Conservation (phyloP, 2,888 invertebrate genomes). For the Pollenia griseotomentosa region DNA sequence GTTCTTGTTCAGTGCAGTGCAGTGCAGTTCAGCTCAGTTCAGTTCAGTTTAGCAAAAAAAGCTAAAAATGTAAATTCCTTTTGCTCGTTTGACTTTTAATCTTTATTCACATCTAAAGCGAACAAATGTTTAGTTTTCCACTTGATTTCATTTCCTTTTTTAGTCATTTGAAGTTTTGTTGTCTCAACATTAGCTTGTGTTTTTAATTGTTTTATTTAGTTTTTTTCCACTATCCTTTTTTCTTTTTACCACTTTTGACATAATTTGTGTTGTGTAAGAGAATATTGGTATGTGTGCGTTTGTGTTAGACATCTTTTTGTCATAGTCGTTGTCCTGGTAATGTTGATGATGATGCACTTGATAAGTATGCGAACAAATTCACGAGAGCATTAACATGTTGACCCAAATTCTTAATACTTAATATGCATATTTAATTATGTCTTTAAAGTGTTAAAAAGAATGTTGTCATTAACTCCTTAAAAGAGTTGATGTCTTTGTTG, state of each 20-base stretch:
- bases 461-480: slow-evolving; percentile 5
- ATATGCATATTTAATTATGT: slow-evolving; percentile 46
- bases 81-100: slow-evolving; percentile 24
- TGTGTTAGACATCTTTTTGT: slow-evolving; percentile 20
- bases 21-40: too few species aligned
- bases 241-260: slow-evolving; percentile 32
- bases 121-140: slow-evolving; percentile 54
- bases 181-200: slow-evolving; percentile 48
- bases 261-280: neutral
- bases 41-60: too few species aligned
- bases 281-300: neutral
- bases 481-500: too few species aligned
- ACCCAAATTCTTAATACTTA: slow-evolving; percentile 49
- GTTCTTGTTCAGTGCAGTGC: neutral
- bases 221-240: neutral
- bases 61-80: slow-evolving; percentile 16
- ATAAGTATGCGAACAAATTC: slow-evolving; percentile 21
- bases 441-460: slow-evolving; percentile 8
- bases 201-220: slow-evolving; percentile 57
- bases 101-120: slow-evolving; percentile 39
- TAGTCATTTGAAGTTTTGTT: slow-evolving; percentile 45
- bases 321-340: slow-evolving; percentile 13
- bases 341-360: slow-evolving; percentile 23
- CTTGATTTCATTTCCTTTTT: slow-evolving; percentile 53
- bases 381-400: slow-evolving; percentile 57